Evolutionary conservation across 1,140 invertebrate genomes (phyloP), one percentile per base, ranked within the genome.

Genomic region (Micrasema longulum): DNA sequence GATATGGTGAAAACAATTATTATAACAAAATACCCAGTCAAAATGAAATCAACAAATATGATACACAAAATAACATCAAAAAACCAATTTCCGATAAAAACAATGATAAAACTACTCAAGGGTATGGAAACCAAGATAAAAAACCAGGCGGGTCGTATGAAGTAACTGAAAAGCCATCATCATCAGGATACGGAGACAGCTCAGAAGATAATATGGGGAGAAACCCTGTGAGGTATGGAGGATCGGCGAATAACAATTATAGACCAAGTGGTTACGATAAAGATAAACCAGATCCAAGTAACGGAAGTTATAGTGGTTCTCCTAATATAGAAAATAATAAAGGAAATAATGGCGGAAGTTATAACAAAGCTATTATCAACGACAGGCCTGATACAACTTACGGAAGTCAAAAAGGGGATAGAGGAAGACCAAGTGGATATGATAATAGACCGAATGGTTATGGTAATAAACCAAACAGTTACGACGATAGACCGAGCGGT

Each of bases 271-370:
- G 11, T 3, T 47, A 64, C 18, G 48, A 69, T 60, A 66, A 66
- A 36, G 71, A 73, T 45, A 73, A 57, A 55, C 71, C 71, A 55
- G 64, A 48, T 53, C 67, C 71, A 55, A 26, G 11, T 7, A 47
- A 62, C 63, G 45, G 35, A 22, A 57, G 60, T 1, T 68, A 72
- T 53, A 41, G 52, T 10, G 52, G 47, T 50, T 18, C 23, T 31
- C 57, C 50, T 69, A 67, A 35, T 38, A 20, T 36, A 22, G n/a
- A 47, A 43, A 69, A 47, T 52, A 69, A 69, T 41, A 31, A 18
- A 14, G 35, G 23, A 26, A 26, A 26, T 11, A 16, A 20, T 35
- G 47, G 47, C 11, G 20, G 41, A 60, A 20, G 57, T 26, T 31
- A n/a, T 22, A 60, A 60, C 18, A 60, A 23, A 18, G 35, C 55